These are phyloP conservation scores for Lepidostoma basale DNA, from an alignment of 1,140 invertebrate genomes.

Conservation along the genomic window DNA sequence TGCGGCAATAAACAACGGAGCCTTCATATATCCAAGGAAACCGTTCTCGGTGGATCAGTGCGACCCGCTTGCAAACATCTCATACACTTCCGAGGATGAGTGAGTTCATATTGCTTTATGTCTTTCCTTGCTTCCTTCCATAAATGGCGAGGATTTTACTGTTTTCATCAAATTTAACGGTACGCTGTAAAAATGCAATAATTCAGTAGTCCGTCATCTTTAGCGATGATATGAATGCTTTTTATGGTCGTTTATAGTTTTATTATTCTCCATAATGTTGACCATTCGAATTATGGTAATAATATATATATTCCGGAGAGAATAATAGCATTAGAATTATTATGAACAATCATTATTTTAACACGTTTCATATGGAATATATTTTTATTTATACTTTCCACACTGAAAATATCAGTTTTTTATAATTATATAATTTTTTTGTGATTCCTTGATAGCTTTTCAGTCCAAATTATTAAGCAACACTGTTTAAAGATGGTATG, in stretches of 20 bases:
- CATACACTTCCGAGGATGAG: background rate
- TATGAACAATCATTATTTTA: too few species aligned
- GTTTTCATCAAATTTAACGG: background rate
- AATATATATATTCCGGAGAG: too few species aligned
- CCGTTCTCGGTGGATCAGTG: conserved; percentile 55
- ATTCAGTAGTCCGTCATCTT: background rate
- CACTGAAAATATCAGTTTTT: too few species aligned
- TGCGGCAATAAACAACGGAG: conserved; percentile 52
- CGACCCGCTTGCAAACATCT: conserved; percentile 14
- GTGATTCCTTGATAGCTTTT: too few species aligned
- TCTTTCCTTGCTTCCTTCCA: background rate
- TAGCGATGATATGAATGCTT: background rate
- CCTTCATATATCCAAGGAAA: conserved; percentile 47
- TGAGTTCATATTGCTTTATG: conserved; percentile 1
- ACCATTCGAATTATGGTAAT: too few species aligned
- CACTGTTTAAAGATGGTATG: too few species aligned
- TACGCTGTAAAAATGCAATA: background rate
- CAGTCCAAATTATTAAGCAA: too few species aligned
- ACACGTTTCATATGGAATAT: background rate
- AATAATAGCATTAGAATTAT: too few species aligned
- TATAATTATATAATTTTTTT: too few species aligned
- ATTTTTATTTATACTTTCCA: too few species aligned
- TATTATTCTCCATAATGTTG: too few species aligned
- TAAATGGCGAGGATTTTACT: too few species aligned
- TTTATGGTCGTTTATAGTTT: background rate